Conservation (phyloP, 2,888 invertebrate genomes). For the Imbricaverruca yamaguchii region DNA sequence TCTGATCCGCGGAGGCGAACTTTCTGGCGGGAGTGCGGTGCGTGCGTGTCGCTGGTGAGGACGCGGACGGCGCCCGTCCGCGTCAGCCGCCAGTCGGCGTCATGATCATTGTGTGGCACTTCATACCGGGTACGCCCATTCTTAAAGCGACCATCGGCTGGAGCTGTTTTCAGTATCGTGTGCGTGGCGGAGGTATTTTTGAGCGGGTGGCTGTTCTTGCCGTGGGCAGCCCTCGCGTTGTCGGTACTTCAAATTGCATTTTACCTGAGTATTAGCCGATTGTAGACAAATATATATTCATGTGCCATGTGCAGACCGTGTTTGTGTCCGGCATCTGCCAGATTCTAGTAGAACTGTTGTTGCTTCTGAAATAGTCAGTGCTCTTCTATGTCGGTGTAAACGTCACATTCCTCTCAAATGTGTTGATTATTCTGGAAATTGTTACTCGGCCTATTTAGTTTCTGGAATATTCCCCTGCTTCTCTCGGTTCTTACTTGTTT, state of each 20-base stretch:
- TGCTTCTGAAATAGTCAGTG: too few relatives aligned
- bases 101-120: constrained; percentile 16
- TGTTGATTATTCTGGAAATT: too few relatives aligned
- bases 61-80: too few relatives aligned
- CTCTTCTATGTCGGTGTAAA: too few relatives aligned
- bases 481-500: too few relatives aligned
- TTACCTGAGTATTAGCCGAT: constrained; percentile 5
- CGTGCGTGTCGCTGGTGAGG: too few relatives aligned
- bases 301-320: constrained; percentile 12
- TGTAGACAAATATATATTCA: constrained; percentile 17
- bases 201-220: neutral
- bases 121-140: neutral
- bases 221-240: neutral
- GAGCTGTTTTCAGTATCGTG: neutral
- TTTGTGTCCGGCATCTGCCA: neutral
- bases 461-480: too few relatives aligned
- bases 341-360: too few relatives aligned
- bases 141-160: neutral
- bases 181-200: neutral
- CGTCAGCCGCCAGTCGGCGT: neutral
- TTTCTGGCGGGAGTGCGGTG: too few relatives aligned
- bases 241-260: constrained; percentile 8
- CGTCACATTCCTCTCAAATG: too few relatives aligned
- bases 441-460: too few relatives aligned
- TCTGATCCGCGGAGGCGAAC: too few relatives aligned